Evolutionary conservation across 2,113 vertebrate species (phyloP).

Genomic region (Eurypyga helias): DNA sequence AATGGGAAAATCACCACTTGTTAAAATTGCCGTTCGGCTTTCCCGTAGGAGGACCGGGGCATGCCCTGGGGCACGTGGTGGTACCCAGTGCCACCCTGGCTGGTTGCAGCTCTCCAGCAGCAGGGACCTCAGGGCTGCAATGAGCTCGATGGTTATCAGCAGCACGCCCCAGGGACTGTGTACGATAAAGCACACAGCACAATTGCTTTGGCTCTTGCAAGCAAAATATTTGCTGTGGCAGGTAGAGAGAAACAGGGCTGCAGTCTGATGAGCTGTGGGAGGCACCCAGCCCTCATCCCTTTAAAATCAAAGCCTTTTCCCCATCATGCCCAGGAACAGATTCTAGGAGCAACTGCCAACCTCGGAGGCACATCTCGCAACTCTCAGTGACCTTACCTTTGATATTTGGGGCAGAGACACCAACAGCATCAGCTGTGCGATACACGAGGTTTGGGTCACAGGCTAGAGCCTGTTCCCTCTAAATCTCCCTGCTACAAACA

Average conservation of each 20-base stretch:
- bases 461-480: neutral
- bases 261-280: neutral
- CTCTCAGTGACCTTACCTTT: neutral
- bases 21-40: neutral
- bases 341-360: neutral
- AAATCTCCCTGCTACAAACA: neutral
- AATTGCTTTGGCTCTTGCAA: neutral
- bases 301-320: neutral
- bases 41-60: neutral
- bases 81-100: neutral
- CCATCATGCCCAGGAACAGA: neutral
- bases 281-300: neutral
- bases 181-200: neutral
- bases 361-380: neutral
- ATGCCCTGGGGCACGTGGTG: neutral
- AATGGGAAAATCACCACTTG: neutral
- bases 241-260: neutral
- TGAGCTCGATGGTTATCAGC: neutral
- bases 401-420: neutral
- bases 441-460: neutral
- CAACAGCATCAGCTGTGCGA: neutral
- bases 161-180: accelerated
- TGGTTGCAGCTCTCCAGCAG: neutral
- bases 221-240: neutral
- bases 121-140: neutral